Base-by-base conservation (phyloP, 2,113 vertebrate species). In the Drymodes brunneopygia region DNA sequence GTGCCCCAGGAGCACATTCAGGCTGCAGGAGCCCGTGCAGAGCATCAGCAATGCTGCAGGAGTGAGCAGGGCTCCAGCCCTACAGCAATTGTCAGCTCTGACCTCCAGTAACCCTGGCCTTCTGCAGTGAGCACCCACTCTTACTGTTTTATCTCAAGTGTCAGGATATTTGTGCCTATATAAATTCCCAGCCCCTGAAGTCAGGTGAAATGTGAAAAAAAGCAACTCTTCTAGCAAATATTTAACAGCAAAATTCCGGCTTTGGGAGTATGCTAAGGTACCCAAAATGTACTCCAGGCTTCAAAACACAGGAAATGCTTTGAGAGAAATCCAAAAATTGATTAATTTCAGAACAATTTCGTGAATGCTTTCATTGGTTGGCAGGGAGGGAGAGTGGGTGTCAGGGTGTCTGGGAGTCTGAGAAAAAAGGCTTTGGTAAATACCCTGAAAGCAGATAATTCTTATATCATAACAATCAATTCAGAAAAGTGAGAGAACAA, bases 11-110 rank as follows among this genome's bases (percentile, higher is more conserved):
- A 73, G 56, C 54, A 35, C 27, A 4, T 7, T 9, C 0, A 6
- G 51, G 47, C 56, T 81, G 61, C 5, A 4, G 81, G 44, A 66
- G 12, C 4, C 65, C 1, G 1, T 33, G 24, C 27, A 29, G 2
- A 1, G 38, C 42, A 18, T 33, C 29, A 44, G 31, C 4, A 64
- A 40, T 24, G 50, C 50, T 21, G 0, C 0, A 3, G 16, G 14
- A 36, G 22, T 6, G 4, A 75, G 44, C 20, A 88, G n/a, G 29
- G 51, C 42, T 78, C 73, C 69, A 33, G 14, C 14, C 25, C 14
- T 1, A 18, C n/a, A 35, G 16, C 4, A 25, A 36, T 57, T 25
- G 61, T n/a, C 60, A 50, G 23, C 58, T 69, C 80, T 81, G 64
- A 57, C 36, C 47, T 74, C 38, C 62, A 19, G 45, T 13, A 24